Percentiles rank a stretch among this genome's conserved stretches.
Conservation (phyloP, 2,113 vertebrate genomes). For the Sinosuthora webbiana region DNA sequence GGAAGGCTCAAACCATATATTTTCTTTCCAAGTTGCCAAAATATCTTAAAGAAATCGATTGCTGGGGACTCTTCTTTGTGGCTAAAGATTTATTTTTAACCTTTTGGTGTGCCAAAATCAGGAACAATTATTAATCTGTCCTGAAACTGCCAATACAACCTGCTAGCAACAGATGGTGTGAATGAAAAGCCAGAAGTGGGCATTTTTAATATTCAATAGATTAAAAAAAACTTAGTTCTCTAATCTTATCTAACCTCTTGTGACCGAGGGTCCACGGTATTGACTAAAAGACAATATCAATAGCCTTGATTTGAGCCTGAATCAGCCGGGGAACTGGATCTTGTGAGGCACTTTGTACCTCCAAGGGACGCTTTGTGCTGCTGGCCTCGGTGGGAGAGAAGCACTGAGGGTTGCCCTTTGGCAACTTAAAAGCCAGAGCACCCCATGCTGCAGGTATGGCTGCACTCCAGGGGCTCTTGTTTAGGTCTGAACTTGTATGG, state of each 20-base stretch:
- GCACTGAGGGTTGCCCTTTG: neutral
- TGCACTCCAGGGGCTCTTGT: neutral
- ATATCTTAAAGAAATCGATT: slow-evolving; percentile 24
- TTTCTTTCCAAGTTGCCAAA: slow-evolving; percentile 42
- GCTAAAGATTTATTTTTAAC: slow-evolving; percentile 37
- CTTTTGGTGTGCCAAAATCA: slow-evolving; percentile 33
- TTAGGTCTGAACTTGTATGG: slow-evolving; percentile 18
- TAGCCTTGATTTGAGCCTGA: slow-evolving; percentile 22
- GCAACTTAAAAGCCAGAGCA: neutral
- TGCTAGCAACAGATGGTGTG: slow-evolving; percentile 65
- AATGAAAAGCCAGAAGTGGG: slow-evolving; percentile 48
- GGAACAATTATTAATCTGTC: slow-evolving; percentile 55
- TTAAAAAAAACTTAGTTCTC: slow-evolving; percentile 46
- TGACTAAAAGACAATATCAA: slow-evolving; percentile 48
- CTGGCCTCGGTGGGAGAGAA: neutral
- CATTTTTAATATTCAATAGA: slow-evolving; percentile 64
- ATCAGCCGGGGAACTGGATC: neutral
- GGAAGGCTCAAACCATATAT: slow-evolving; percentile 2
- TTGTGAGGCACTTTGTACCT: neutral
- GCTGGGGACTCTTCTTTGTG: neutral
- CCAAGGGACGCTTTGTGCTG: neutral
- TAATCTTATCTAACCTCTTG: slow-evolving; percentile 56
- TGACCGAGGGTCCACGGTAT: slow-evolving; percentile 24
- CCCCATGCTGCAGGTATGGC: neutral
- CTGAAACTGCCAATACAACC: slow-evolving; percentile 59